Conservation (phyloP, 1,140 invertebrate species). For the Dendrolimus kikuchii region DNA sequence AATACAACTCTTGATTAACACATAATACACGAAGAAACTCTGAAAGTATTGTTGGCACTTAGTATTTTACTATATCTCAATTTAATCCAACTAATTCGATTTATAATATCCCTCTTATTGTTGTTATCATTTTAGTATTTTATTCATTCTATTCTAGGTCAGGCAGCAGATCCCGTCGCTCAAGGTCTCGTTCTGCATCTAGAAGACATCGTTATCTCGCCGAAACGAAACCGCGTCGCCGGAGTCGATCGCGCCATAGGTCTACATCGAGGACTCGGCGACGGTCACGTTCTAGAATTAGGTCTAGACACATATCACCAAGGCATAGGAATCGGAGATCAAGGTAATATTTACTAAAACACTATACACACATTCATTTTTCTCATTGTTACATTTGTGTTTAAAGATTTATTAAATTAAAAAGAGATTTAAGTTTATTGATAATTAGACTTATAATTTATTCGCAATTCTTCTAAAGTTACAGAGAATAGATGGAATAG, state of each 20-base stretch:
- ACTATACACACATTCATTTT: not conserved
- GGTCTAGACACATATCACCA: conserved; percentile 35
- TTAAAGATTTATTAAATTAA: too few relatives aligned
- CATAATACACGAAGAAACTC: too few relatives aligned
- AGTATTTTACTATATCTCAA: too few relatives aligned
- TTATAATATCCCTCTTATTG: not conserved
- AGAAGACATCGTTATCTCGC: conserved; percentile 31
- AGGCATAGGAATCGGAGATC: conserved; percentile 42
- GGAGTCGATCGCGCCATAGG: conserved; percentile 8
- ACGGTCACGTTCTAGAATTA: conserved; percentile 27
- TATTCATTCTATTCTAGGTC: conserved; percentile 30
- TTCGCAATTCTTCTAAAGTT: too few relatives aligned
- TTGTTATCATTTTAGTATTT: not conserved
- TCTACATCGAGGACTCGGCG: conserved; percentile 36
- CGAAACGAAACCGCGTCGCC: conserved; percentile 9
- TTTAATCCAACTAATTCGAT: too few relatives aligned
- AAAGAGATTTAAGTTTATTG: too few relatives aligned
- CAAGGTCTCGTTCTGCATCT: conserved; percentile 33
- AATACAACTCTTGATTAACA: too few relatives aligned
- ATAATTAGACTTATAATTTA: too few relatives aligned
- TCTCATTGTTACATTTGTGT: too few relatives aligned
- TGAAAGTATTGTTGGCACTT: too few relatives aligned
- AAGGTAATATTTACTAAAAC: conserved; percentile 21
- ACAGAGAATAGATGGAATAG: too few relatives aligned
- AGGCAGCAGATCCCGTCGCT: conserved; percentile 43